Conservation (phyloP, 2,888 invertebrate species). For the Acrobeloides nanus region DNA sequence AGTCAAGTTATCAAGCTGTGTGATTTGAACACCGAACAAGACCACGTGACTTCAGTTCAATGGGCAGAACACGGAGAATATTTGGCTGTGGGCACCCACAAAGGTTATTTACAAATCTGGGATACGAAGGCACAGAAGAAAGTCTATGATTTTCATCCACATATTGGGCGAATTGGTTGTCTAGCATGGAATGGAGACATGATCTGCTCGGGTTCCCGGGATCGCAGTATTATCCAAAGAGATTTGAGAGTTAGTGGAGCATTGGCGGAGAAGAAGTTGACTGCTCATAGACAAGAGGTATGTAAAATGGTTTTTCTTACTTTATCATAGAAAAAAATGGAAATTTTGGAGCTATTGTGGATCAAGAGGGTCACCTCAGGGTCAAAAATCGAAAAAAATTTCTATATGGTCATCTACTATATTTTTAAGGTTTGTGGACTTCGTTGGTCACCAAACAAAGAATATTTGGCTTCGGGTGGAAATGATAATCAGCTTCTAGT, state of each 20-base stretch:
- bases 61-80: constrained; percentile 96
- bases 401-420: neutral
- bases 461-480: constrained; percentile 87
- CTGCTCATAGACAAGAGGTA: constrained; percentile 88
- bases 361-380: no score
- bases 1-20: constrained; percentile 91
- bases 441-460: constrained; percentile 74
- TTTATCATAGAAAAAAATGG: no score
- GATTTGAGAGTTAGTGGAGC: constrained; percentile 75
- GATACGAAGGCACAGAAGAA: constrained; percentile 88
- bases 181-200: constrained; percentile 53
- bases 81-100: constrained; percentile 84
- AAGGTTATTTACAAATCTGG: constrained; percentile 71
- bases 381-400: no score
- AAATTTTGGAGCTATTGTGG: no score
- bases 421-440: constrained; percentile 70
- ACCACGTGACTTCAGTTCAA: constrained; percentile 82
- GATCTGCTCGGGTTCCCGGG: constrained; percentile 75
- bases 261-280: constrained; percentile 70
- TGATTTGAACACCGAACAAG: constrained; percentile 79
- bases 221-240: constrained; percentile 80
- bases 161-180: constrained; percentile 49
- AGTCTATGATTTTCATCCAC: constrained; percentile 59
- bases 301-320: neutral
- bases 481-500: constrained; percentile 92